A percentile compares a stretch with the other conserved stretches of the same genome.
phyloP scores from a whole-genome alignment of 2,888 invertebrate species.

The Pachymerium ferrugineum region DNA sequence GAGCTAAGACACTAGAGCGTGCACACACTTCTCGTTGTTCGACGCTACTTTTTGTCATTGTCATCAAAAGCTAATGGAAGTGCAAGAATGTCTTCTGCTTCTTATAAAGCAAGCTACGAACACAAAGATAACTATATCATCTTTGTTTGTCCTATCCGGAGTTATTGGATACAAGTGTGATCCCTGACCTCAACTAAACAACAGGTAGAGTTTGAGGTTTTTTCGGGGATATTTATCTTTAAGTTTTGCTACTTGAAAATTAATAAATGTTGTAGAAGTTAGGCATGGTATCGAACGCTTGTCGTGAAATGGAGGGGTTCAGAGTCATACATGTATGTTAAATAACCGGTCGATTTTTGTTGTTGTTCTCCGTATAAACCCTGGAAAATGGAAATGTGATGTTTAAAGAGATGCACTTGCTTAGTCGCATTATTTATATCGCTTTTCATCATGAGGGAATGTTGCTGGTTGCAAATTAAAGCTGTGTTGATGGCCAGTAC shows the following conservation, averaged over 20 bases:
- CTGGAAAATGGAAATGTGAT: too few species aligned
- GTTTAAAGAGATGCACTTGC: too few species aligned
- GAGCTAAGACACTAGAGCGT: background rate
- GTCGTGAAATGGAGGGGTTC: background rate
- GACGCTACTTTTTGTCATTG: background rate
- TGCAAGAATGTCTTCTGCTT: background rate
- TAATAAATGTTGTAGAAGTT: background rate
- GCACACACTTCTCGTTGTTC: background rate
- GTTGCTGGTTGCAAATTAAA: too few species aligned
- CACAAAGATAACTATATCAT: background rate
- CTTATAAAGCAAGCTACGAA: background rate
- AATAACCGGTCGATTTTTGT: background rate
- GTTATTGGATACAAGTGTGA: background rate
- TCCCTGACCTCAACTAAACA: slow-evolving; percentile 15
- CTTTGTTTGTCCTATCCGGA: slow-evolving; percentile 18
- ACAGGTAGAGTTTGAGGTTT: slow-evolving; percentile 22
- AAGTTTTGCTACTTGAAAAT: background rate
- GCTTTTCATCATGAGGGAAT: too few species aligned
- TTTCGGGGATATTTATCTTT: too few species aligned
- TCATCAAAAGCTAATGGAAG: background rate
- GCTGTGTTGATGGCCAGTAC: too few species aligned
- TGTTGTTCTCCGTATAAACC: background rate
- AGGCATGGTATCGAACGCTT: background rate
- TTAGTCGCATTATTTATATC: too few species aligned
- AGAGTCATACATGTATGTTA: background rate